phyloP scores from a whole-genome alignment of 1,140 invertebrate species.

The Linepithema humile region DNA sequence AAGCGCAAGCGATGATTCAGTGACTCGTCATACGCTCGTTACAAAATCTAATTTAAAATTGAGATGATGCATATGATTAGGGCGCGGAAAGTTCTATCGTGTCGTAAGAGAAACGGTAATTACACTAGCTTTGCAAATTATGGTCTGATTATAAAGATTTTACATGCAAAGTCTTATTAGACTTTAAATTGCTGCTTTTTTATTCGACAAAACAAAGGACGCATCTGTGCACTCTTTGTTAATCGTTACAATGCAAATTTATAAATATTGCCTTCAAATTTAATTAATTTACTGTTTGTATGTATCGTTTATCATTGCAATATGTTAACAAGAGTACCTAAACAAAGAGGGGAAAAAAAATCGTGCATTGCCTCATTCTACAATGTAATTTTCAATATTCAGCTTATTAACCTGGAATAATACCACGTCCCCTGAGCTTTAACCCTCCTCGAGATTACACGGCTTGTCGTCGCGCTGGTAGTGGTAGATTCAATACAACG shows the following conservation, averaged over 20 bases:
- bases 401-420: constrained; percentile 73
- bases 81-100: constrained; percentile 35
- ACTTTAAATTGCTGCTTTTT: neutral
- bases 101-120: constrained; percentile 32
- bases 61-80: constrained; percentile 43
- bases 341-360: constrained; percentile 2
- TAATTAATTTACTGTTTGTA: constrained; percentile 3
- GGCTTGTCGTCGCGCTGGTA: constrained; percentile 20
- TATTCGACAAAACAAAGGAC: constrained; percentile 8
- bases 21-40: constrained; percentile 44
- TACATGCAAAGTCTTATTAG: neutral
- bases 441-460: constrained; percentile 65
- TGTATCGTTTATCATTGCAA: neutral
- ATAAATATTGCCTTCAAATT: neutral
- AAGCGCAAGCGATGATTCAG: constrained; percentile 42
- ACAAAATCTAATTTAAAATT: constrained; percentile 56
- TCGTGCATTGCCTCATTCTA: neutral
- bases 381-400: constrained; percentile 73
- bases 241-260: neutral
- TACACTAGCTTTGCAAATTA: constrained; percentile 15
- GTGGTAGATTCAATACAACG: constrained; percentile 50
- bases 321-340: no score
- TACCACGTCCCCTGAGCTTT: constrained; percentile 71
- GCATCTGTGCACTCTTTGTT: neutral
- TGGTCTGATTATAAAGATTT: neutral